Percentiles rank a stretch among this genome's conserved stretches.
phyloP scores from a whole-genome alignment of 2,888 invertebrate genomes.

The Caenorhabditis macrosperma region DNA sequence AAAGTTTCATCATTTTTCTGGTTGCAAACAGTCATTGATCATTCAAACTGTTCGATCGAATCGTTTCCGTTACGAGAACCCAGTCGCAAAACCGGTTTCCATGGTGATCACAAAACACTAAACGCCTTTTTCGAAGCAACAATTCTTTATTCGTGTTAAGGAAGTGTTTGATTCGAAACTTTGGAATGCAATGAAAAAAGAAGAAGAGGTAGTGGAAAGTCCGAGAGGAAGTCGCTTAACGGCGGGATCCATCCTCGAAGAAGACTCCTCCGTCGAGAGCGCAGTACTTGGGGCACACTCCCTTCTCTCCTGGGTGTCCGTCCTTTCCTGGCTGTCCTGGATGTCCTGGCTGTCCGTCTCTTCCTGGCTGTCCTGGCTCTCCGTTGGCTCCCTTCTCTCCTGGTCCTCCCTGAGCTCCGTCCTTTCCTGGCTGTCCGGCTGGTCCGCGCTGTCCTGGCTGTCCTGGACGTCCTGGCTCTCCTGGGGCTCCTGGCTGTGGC shows the following conservation, averaged over 20 bases:
- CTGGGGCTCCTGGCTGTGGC: constrained; percentile 65
- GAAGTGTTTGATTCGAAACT: constrained; percentile 2
- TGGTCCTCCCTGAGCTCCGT: constrained; percentile 61
- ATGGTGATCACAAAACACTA: background rate
- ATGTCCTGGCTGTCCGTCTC: constrained; percentile 61
- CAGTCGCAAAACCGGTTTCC: background rate
- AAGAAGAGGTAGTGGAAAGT: background rate
- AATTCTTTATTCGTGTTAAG: constrained; percentile 14
- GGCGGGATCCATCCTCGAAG: constrained; percentile 62
- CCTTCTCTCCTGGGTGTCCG: constrained; percentile 60
- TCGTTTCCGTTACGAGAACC: background rate
- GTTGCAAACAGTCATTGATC: background rate
- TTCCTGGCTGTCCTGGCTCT: constrained; percentile 66
- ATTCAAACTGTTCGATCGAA: background rate
- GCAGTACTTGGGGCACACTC: constrained; percentile 62
- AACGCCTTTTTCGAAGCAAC: background rate
- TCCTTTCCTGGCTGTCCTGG: constrained; percentile 65
- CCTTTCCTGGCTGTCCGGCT: constrained; percentile 65
- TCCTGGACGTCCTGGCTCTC: constrained; percentile 70
- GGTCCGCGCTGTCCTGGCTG: constrained; percentile 66
- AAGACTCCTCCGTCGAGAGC: constrained; percentile 62
- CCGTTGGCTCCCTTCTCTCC: constrained; percentile 69
- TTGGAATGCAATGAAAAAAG: constrained; percentile 11
- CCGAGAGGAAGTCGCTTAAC: constrained; percentile 15
- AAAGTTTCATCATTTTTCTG: too few species aligned